phyloP scores from a whole-genome alignment of 2,797 vertebrate genomes.

The Acridotheres tristis region DNA sequence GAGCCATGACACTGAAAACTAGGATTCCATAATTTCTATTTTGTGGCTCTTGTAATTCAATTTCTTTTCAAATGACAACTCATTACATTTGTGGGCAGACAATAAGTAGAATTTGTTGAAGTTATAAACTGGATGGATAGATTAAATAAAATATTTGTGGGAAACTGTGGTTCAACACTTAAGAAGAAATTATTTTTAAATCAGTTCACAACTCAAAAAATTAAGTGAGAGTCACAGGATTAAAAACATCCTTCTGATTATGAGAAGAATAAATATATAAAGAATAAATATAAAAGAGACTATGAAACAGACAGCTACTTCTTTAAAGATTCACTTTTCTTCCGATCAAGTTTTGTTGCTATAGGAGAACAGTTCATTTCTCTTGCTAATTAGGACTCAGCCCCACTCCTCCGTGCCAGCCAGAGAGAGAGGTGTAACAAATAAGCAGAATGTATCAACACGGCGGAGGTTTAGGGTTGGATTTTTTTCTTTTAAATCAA shows the following conservation, averaged over 20 bases:
- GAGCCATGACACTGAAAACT: background rate
- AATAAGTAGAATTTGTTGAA: background rate
- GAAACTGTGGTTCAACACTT: background rate
- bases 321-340: background rate
- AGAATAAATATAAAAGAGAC: background rate
- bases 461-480: background rate
- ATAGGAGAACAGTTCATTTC: background rate
- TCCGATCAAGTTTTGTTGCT: background rate
- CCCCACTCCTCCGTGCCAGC: background rate
- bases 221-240: background rate
- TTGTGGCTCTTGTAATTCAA: background rate
- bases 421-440: background rate
- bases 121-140: background rate
- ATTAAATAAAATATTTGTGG: background rate
- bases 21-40: background rate
- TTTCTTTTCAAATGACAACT: background rate
- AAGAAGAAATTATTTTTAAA: background rate
- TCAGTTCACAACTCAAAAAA: background rate
- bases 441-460: background rate
- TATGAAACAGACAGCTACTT: background rate
- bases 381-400: background rate
- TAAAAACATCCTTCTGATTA: background rate
- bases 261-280: background rate
- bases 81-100: background rate
- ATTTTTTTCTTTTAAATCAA: background rate